Base-by-base conservation (phyloP, 2,797 vertebrate genomes). In the Menidia menidia region DNA sequence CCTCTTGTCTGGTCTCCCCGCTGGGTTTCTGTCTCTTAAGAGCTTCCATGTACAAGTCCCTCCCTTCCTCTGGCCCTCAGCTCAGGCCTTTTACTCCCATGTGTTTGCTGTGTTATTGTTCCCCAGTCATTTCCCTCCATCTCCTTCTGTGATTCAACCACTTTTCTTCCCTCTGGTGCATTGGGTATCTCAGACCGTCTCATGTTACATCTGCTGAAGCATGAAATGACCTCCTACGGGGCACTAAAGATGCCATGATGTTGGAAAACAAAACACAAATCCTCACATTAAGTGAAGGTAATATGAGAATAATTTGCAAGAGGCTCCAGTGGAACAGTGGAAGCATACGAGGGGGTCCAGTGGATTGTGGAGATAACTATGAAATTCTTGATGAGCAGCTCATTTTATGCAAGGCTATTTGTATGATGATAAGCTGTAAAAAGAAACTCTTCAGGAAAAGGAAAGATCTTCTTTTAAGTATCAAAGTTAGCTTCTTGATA, bases 151-250 rank as follows among this genome's bases (percentile, higher is more conserved):
- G 63, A 45, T 64, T 68, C 39, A 0, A 64, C 47, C 47, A n/a
- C 63, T 44, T 61, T 84, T 68, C 13, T 55, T 68, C 69, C 69
- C 52, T 66, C 75, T 64, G 56, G 55, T 54, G 60, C 31, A 1
- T 5, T 41, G 64, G 73, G 64, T 52, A 62, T 75, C 75, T 52
- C 61, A 67, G 66, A 58, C 68, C 6, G 71, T 44, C 58, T 81
- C 70, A 41, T 70, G 80, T 82, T 86, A 73, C 77, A 69, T 60
- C 70, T 75, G 58, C 64, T 73, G 77, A 88, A 75, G 77, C 85
- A 81, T 90, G 81, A 90, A 88, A 90, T 91, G 87, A 81, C 83
- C 77, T 68, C 82, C 78, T 42, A 14, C 8, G 4, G 75, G 63
- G 15, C 6, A 12, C 19, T 55, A 51, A 75, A 70, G 59, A 80